These are phyloP conservation scores for Lepidocolaptes lacrymiger DNA, from an alignment of 2,797 vertebrate species.

Conservation along the genomic window DNA sequence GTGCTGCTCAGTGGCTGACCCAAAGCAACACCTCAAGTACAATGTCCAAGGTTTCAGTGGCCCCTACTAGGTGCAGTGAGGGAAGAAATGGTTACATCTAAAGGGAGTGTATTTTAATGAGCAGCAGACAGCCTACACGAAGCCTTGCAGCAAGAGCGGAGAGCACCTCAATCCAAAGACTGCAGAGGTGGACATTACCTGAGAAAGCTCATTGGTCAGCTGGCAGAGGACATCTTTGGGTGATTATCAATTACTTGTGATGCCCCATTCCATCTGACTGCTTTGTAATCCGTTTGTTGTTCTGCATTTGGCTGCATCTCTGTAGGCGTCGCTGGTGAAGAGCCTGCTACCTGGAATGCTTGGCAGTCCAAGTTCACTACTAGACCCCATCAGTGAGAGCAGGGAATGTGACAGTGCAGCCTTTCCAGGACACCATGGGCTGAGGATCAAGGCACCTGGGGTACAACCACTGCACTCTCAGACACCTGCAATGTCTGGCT, in stretches of 20 bases:
- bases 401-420: rapidly evolving
- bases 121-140: neutral
- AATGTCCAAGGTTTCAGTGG: neutral
- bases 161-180: neutral
- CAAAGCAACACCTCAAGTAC: neutral
- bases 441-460: neutral
- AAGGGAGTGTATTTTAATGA: neutral
- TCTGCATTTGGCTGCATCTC: neutral
- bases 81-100: neutral
- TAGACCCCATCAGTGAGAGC: neutral
- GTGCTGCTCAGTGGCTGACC: neutral
- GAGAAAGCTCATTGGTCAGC: neutral
- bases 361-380: neutral
- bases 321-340: neutral
- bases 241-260: rapidly evolving
- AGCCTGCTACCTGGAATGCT: neutral
- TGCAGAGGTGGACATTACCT: neutral
- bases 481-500: neutral
- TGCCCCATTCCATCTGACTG: neutral
- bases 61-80: neutral
- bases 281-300: neutral
- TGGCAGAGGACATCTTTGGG: neutral
- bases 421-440: neutral
- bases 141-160: neutral
- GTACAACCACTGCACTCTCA: neutral